A percentile compares a stretch with the other conserved stretches of the same genome.
Evolutionary conservation across 2,113 vertebrate genomes (phyloP).

Genomic region (Neotoma lepida): DNA sequence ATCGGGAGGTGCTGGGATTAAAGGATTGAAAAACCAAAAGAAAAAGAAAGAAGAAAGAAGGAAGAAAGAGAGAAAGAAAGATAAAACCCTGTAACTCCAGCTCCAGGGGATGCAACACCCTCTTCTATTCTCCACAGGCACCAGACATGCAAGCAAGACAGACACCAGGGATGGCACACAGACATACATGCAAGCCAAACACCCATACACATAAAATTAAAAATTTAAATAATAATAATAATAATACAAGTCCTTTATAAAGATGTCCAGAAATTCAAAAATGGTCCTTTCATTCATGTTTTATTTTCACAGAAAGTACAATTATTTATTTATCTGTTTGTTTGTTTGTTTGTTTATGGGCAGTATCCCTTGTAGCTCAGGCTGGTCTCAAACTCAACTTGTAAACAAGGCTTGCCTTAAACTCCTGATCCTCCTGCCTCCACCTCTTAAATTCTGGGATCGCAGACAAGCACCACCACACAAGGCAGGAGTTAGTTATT

Average conservation of each 20-base stretch:
- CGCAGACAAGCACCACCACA: not conserved
- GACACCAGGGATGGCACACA: not conserved
- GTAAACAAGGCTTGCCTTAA: not conserved
- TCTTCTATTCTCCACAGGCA: not conserved
- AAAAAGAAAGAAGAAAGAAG: too few relatives aligned
- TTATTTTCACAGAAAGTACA: slow-evolving; percentile 22
- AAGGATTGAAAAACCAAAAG: not conserved
- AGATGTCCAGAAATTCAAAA: not conserved
- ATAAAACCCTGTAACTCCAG: not conserved
- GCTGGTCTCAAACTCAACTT: not conserved
- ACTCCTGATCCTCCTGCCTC: not conserved
- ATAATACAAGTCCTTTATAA: not conserved
- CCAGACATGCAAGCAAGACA: not conserved
- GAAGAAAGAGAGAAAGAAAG: not conserved
- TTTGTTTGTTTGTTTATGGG: not conserved
- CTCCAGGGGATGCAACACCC: not conserved
- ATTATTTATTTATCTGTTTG: not conserved
- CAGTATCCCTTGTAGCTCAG: not conserved
- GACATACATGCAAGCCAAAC: not conserved
- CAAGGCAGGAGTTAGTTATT: not conserved
- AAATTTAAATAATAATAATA: not conserved
- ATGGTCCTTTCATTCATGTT: slow-evolving; percentile 3
- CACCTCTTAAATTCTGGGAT: not conserved
- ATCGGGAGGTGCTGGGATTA: too few relatives aligned
- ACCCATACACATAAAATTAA: not conserved